Evolutionary conservation across 2,888 invertebrate genomes (phyloP), one percentile per base, ranked within the genome.

Genomic region (Eupeodes latifasciatus): DNA sequence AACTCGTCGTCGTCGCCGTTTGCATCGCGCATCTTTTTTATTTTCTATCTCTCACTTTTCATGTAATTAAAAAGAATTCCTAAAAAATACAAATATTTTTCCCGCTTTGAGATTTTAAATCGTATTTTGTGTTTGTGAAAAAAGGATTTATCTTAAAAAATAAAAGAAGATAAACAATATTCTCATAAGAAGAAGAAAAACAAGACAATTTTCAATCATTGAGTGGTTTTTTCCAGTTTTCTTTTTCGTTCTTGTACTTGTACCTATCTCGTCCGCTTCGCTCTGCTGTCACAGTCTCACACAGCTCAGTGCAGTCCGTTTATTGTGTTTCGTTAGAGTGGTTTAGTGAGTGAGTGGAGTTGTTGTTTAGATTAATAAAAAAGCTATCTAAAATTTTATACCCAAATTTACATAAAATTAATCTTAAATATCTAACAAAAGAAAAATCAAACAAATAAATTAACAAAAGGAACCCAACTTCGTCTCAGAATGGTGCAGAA

Each of bases 401-500:
- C 40, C 4, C 53, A 34, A 64, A 62, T 57, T 81, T 67, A 40
- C 36, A 14, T 36, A 19, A 53, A 51, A 76, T 66, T n/a, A 7
- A 86, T 75, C 9, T 40, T 1, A 27, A 40, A 40, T 40, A 40
- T 40, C 6, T 9, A 69, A 82, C 34, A 44, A 49, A 66, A 19
- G 19, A 12, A n/a, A 55, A 55, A 53, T 59, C 72, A 55, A 72
- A 40, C 57, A 53, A 61, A 11, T 14, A 69, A 53, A 19, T 19
- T 19, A 11, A 7, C 0, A 4, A 55, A 14, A 57, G 6, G 27
- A 59, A 47, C 11, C 14, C 5, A 12, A 40, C 7, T 40, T 6
- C 9, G 51, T 11, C 2, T 5, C 14, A 36, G 3, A 91, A 99
- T 99, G 98, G 98, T 99, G 92, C 98, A 99, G 94, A 98, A 98